phyloP scores from a whole-genome alignment of 2,797 vertebrate species.

The Onychomys arenicola region DNA sequence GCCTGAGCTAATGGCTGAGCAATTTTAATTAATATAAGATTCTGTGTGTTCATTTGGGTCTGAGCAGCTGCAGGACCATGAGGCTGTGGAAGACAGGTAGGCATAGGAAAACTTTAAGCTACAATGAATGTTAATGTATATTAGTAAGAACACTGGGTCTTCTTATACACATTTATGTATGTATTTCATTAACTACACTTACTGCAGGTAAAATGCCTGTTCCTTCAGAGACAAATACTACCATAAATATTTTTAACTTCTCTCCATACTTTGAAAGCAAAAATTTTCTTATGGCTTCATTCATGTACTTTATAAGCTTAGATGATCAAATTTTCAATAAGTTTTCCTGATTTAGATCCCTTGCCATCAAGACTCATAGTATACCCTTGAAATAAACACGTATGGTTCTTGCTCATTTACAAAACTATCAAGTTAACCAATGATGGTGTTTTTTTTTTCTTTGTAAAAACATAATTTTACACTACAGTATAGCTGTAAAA shows the following conservation, averaged over 20 bases:
- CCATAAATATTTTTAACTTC: not conserved
- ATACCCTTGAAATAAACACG: not conserved
- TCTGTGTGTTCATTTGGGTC: no score
- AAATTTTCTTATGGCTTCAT: not conserved
- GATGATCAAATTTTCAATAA: not conserved
- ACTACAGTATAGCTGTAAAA: not conserved
- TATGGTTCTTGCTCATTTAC: not conserved
- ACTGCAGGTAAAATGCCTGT: not conserved
- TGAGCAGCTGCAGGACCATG: no score
- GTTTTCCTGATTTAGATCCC: not conserved
- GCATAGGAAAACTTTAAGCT: no score
- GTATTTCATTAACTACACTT: not conserved
- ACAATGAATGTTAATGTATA: not conserved
- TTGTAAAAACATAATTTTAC: not conserved
- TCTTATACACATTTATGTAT: not conserved
- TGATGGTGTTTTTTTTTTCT: not conserved
- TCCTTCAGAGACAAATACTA: not conserved
- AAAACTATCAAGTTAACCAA: not conserved
- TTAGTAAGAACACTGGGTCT: not conserved
- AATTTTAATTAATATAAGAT: no score
- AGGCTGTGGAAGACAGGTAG: no score
- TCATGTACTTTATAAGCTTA: not conserved
- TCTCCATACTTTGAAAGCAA: not conserved
- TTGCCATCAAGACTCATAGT: not conserved
- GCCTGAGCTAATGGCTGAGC: no score